Base-by-base conservation (phyloP, 2,888 invertebrate genomes). In the Pseudococcus viburni region DNA sequence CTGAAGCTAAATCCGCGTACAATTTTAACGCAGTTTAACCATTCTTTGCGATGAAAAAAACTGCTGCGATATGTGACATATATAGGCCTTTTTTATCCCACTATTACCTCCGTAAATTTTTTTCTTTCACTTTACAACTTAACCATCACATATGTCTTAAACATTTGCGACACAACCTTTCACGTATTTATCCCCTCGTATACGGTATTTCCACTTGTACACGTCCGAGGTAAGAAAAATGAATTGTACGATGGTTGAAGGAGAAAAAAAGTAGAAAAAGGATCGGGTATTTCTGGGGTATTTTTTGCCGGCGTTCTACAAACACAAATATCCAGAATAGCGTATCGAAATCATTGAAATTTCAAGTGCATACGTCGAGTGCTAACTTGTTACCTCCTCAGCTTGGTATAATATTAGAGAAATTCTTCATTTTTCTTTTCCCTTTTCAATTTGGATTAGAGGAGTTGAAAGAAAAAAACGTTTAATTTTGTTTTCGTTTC, bases 61-160 rank as follows among this genome's bases (percentile, higher is more conserved):
- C 33, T 7, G 17, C 9, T 33, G 17, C 39, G 15, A 33, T 17
- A 15, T 26, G 39, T 17, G 77, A 77, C 77, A 77, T 11, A 77
- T 39, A 33, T 17, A 22, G 73, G 3, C 39, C 39, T 77, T 77
- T 73, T 77, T 77, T 33, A 7, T 68, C 19, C 39, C 9, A 15
- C 77, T 64, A 22, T 19, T 64, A 6, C 15, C 9, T 19, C 39
- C 39, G 26, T 33, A 33, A 33, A 33, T 9, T 77, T 77, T 77
- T 77, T 77, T 77, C 39, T 77, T 51, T 51, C 51, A 39, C 39
- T 39, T 77, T 77, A 39, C 26, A 77, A 77, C 39, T 39, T 77
- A 77, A 77, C 77, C 77, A 77, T 77, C 77, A 77, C 77, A 77
- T 77, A 77, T 39, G 77, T 77, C 39, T 39, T 39, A 26, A 77